These are phyloP conservation scores for Heliocidaris erythrogramma DNA, from an alignment of 35 echinoderm and acorn worm species.

Conservation along the genomic window DNA sequence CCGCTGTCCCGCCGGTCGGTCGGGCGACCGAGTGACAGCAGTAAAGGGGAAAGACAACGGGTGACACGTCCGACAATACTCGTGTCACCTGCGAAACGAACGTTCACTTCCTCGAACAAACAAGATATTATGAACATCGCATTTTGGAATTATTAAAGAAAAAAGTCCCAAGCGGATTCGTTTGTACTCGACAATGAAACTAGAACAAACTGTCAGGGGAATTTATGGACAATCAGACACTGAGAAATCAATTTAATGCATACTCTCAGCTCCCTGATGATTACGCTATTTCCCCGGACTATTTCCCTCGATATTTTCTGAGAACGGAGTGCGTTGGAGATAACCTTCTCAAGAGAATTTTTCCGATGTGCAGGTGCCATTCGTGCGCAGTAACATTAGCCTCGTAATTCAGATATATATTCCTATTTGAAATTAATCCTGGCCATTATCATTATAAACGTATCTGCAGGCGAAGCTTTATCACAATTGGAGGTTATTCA, in stretches of 20 bases:
- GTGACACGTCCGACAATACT: not conserved
- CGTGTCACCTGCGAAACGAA: not conserved
- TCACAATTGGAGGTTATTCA: too few species aligned
- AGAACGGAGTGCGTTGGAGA: too few species aligned
- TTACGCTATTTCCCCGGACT: too few species aligned
- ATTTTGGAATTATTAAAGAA: not conserved
- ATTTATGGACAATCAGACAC: not conserved
- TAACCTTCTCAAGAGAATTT: not conserved
- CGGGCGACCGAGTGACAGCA: not conserved
- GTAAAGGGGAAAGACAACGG: not conserved
- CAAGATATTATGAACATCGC: not conserved
- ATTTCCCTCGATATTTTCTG: too few species aligned
- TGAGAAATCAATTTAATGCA: not conserved
- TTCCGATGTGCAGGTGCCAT: not conserved
- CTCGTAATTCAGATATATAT: too few species aligned
- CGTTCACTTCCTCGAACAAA: not conserved
- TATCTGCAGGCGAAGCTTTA: too few species aligned
- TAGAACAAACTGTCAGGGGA: not conserved
- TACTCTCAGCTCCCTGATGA: too few species aligned
- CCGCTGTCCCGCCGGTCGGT: not conserved
- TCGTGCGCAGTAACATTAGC: too few species aligned
- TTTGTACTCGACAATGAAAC: not conserved
- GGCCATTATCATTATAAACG: too few species aligned
- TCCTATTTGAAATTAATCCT: too few species aligned
- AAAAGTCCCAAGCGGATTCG: not conserved